Percentiles rank a stretch among this genome's conserved stretches.
phyloP scores from a whole-genome alignment of 2,113 vertebrate genomes.

The Poecile atricapillus region DNA sequence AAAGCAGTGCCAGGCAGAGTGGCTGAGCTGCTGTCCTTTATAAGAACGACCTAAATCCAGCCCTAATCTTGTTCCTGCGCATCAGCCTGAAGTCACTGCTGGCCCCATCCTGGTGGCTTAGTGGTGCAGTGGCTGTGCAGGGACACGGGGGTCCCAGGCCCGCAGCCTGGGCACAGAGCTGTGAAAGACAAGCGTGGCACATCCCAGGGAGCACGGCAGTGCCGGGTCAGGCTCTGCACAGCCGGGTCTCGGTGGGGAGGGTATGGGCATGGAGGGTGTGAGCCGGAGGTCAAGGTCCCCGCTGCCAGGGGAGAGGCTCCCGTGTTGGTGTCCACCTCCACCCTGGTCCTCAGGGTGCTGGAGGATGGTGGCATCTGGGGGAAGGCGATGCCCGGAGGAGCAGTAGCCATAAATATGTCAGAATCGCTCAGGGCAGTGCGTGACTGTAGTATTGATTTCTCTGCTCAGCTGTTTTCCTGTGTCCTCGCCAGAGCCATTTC shows the following conservation, averaged over 20 bases:
- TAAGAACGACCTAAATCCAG: conserved; percentile 28
- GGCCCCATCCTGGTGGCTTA: not conserved
- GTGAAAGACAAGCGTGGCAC: accelerated
- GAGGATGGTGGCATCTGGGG: not conserved
- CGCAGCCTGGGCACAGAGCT: accelerated
- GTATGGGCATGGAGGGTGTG: accelerated
- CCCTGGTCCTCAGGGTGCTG: accelerated
- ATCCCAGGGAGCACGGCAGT: accelerated
- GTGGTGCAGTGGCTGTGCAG: accelerated
- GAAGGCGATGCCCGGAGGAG: not conserved
- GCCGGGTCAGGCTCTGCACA: accelerated
- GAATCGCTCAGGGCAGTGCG: not conserved
- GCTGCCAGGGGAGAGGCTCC: not conserved
- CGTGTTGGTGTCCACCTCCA: accelerated
- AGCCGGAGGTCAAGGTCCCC: not conserved
- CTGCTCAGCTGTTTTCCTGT: not conserved
- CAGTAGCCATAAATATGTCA: not conserved
- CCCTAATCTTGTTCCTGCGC: not conserved
- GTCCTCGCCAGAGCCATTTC: not conserved
- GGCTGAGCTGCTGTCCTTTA: not conserved
- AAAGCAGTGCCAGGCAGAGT: not conserved
- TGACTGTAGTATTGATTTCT: not conserved
- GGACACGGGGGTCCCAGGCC: accelerated
- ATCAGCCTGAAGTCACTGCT: not conserved
- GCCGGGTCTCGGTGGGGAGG: accelerated